Conservation (phyloP, 1,140 invertebrate genomes). For the Pseudomyrmex sp. region DNA sequence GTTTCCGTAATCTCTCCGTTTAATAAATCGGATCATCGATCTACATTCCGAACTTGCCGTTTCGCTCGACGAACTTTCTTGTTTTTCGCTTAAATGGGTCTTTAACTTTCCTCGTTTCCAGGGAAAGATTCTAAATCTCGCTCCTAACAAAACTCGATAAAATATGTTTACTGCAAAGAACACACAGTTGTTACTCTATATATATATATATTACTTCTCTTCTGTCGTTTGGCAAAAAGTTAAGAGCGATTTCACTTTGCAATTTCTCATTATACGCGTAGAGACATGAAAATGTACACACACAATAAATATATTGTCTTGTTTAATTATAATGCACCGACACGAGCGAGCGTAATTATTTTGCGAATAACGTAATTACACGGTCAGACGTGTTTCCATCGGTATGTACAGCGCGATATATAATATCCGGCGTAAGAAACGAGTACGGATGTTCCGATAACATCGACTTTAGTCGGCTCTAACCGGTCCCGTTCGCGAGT, state of each 20-base stretch:
- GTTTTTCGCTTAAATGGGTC: constrained; percentile 41
- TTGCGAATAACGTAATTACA: no score
- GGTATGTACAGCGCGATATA: background rate
- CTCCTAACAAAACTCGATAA: constrained; percentile 36
- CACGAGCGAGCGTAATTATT: no score
- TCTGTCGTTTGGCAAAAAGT: background rate
- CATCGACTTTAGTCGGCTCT: background rate
- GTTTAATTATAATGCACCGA: no score
- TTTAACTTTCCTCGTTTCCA: constrained; percentile 52
- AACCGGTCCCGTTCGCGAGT: constrained; percentile 4
- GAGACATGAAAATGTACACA: no score
- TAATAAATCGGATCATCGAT: constrained; percentile 61
- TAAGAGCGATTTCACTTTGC: constrained; percentile 33
- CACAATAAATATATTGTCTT: no score
- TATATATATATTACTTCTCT: no score
- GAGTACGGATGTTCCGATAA: background rate
- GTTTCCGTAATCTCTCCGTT: constrained; percentile 38
- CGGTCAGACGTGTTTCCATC: no score
- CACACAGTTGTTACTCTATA: background rate
- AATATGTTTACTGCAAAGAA: constrained; percentile 36
- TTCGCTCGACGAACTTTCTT: constrained; percentile 50
- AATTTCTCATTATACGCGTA: constrained; percentile 18
- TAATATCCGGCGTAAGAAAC: background rate
- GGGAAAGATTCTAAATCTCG: constrained; percentile 44
- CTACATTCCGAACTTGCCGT: constrained; percentile 52